These are phyloP conservation scores for Dicentrarchus labrax DNA, from an alignment of 2,113 vertebrate genomes.

Conservation along the genomic window DNA sequence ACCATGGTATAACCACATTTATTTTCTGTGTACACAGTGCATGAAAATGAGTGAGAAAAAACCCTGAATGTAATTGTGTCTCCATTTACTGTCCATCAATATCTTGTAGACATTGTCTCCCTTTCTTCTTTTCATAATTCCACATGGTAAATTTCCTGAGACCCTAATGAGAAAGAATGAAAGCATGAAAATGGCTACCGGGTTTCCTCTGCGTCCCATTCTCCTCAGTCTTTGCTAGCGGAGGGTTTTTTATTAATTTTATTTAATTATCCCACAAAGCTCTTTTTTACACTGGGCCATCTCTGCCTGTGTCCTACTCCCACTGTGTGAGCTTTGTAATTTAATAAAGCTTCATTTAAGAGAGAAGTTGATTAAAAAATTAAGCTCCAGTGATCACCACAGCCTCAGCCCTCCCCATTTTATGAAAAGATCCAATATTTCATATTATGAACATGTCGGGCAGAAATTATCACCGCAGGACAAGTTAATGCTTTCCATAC, in stretches of 20 bases:
- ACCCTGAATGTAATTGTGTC: constrained; percentile 45
- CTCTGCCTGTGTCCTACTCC: constrained; percentile 77
- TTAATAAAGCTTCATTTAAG: constrained; percentile 89
- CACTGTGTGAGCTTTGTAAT: constrained; percentile 87
- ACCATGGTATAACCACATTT: constrained; percentile 12
- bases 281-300: constrained; percentile 73
- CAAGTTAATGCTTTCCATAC: constrained; percentile 82
- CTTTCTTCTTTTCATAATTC: constrained; percentile 71
- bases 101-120: constrained; percentile 63
- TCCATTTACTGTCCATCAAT: constrained; percentile 54
- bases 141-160: constrained; percentile 77
- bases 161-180: constrained; percentile 76
- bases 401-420: constrained; percentile 75
- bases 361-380: constrained; percentile 89
- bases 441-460: constrained; percentile 84
- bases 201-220: constrained; percentile 72
- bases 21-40: constrained; percentile 24
- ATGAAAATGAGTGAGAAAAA: constrained; percentile 32
- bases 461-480: constrained; percentile 87
- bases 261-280: constrained; percentile 87
- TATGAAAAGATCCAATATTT: constrained; percentile 85
- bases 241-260: constrained; percentile 83
- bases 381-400: constrained; percentile 85
- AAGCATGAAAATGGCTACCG: constrained; percentile 79
- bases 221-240: constrained; percentile 62